Base-by-base conservation (phyloP, 2,888 invertebrate genomes). In the Coenonympha arcania region DNA sequence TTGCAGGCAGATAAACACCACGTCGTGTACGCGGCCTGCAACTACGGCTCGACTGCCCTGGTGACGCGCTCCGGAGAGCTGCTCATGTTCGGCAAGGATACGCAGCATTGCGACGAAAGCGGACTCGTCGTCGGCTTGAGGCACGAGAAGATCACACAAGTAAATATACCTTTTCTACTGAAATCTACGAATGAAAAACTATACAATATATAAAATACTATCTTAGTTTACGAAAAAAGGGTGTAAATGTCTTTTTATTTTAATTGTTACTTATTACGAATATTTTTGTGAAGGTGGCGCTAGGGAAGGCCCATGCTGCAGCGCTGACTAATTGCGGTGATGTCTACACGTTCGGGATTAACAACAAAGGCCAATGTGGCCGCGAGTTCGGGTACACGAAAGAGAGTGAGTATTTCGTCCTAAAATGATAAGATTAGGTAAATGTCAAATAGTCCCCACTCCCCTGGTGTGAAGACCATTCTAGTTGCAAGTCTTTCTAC, bases 351-450 rank as follows among this genome's bases (percentile, higher is more conserved):
- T 98, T 98, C 77, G 99, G 99, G 4, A 93, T 98, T 55, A 99
- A 99, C 78, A 98, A 99, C 74, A 96, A 98, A 74, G 97, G 97
- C 1, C 99, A 99, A 71, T 99, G 99, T 79, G 99, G 99, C 3
- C 87, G 97, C 56, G 95, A 95, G 63, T 94, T 93, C 66, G 84
- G 88, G 30, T 85, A 88, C 56, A 83, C 85, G 11, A 89, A 88
- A 73, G 90, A 90, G 72, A 89, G 89, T 87, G 68, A 79, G 78
- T 50, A 44, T 31, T 24, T 26, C 20, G n/a, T n/a, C n/a, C n/a
- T n/a, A n/a, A n/a, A n/a, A n/a, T n/a, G n/a, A n/a, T n/a, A n/a
- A n/a, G n/a, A n/a, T n/a, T n/a, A n/a, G n/a, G n/a, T n/a, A n/a
- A n/a, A n/a, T n/a, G n/a, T n/a, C n/a, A n/a, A n/a, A n/a, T n/a